phyloP scores from a whole-genome alignment of 2,797 vertebrate species.

The Sorex maritimensis region DNA sequence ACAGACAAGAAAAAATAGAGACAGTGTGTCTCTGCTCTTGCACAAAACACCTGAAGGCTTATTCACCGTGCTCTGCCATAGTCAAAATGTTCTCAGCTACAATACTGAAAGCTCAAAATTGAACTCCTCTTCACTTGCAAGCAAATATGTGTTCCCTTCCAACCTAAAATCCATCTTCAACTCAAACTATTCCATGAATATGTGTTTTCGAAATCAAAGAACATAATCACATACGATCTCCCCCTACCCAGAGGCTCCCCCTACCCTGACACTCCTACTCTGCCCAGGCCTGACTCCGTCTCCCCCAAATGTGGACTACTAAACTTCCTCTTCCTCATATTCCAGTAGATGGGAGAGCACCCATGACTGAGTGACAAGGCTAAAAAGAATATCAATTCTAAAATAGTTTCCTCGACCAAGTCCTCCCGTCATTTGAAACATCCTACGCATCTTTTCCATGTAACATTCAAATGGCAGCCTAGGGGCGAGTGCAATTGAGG shows the following conservation, averaged over 20 bases:
- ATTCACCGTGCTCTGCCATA: background rate
- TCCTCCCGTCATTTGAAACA: background rate
- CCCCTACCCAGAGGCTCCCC: background rate
- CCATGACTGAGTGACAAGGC: background rate
- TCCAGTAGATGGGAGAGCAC: background rate
- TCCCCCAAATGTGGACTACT: background rate
- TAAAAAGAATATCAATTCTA: background rate
- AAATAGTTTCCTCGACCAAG: background rate
- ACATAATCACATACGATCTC: background rate
- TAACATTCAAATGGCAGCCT: background rate
- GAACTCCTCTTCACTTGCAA: background rate
- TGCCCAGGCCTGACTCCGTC: background rate
- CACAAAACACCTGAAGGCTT: conserved; percentile 21
- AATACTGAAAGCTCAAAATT: conserved; percentile 38
- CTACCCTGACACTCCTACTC: background rate
- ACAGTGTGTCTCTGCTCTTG: background rate
- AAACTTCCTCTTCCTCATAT: background rate
- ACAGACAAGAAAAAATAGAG: background rate
- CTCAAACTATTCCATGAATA: background rate
- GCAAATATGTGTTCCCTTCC: conserved; percentile 17
- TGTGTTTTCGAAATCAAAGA: conserved; percentile 48
- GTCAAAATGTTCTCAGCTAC: background rate
- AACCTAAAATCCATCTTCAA: background rate
- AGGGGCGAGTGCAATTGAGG: background rate
- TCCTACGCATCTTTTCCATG: background rate